Percentiles rank a stretch among this genome's conserved stretches.
phyloP scores from a whole-genome alignment of 2,113 vertebrate genomes.

The Tetraodon nigroviridis region DNA sequence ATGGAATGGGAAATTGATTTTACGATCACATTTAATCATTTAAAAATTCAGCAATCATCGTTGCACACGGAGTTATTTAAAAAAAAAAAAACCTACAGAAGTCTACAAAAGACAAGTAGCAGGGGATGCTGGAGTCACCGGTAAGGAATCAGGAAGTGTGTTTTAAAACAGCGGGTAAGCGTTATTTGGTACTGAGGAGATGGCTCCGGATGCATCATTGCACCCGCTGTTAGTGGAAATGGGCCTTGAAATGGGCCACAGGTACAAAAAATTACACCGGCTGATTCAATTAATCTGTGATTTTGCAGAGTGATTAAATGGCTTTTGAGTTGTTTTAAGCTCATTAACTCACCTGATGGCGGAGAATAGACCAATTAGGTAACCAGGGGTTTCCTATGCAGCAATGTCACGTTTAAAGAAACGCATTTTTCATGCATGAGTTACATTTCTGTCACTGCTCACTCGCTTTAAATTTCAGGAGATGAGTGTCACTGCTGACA shows the following conservation, averaged over 20 bases:
- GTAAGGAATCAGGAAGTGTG: no score
- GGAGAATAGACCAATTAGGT: not conserved
- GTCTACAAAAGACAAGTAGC: no score
- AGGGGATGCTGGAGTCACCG: no score
- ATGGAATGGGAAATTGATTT: no score
- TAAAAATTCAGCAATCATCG: no score
- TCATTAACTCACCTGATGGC: no score
- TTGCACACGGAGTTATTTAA: no score
- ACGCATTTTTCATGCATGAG: not conserved
- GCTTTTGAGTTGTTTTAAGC: no score
- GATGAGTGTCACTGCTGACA: no score
- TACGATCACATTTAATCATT: no score
- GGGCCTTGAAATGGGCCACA: slow-evolving; percentile 41
- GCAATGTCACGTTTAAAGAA: not conserved
- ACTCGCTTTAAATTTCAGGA: not conserved
- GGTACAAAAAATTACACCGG: slow-evolving; percentile 28
- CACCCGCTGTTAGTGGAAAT: slow-evolving; percentile 23
- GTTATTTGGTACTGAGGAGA: slow-evolving; percentile 5
- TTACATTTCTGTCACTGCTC: not conserved
- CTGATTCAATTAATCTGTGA: slow-evolving; percentile 39
- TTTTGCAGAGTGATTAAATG: not conserved
- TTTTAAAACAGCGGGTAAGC: no score
- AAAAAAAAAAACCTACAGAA: no score
- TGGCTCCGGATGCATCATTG: slow-evolving; percentile 7
- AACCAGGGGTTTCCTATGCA: not conserved